Conservation (phyloP, 1,140 invertebrate species). For the Ooceraea biroi region DNA sequence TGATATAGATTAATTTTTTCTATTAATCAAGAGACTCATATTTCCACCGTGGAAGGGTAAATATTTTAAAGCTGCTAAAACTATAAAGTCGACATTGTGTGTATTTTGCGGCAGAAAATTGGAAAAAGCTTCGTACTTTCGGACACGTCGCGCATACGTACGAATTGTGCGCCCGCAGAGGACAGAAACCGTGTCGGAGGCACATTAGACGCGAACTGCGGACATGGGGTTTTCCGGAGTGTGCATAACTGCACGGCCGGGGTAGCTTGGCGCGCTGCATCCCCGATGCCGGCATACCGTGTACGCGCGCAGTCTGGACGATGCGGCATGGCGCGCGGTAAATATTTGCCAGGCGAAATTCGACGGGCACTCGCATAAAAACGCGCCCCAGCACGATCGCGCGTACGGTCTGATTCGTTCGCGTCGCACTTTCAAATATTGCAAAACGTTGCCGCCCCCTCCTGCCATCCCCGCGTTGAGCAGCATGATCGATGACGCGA, state of each 20-base stretch:
- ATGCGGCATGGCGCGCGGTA: slow-evolving; percentile 28
- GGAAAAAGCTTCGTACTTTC: background rate
- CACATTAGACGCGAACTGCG: slow-evolving; percentile 7
- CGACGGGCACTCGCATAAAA: slow-evolving; percentile 20
- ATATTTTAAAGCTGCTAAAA: background rate
- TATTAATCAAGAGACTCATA: background rate
- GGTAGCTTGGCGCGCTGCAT: slow-evolving; percentile 11
- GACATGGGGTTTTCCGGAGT: slow-evolving; percentile 17
- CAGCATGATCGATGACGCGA: slow-evolving; percentile 34
- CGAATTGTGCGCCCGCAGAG: background rate
- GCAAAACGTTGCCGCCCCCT: slow-evolving; percentile 5
- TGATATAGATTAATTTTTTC: too few relatives aligned
- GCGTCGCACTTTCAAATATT: slow-evolving; percentile 37
- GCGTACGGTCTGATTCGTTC: slow-evolving; percentile 5
- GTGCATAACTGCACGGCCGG: slow-evolving; percentile 27
- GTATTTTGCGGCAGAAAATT: background rate
- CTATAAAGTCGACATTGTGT: background rate
- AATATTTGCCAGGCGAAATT: slow-evolving; percentile 39
- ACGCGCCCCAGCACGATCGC: background rate
- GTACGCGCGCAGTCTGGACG: slow-evolving; percentile 17
- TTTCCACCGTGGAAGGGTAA: background rate
- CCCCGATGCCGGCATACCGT: slow-evolving; percentile 12
- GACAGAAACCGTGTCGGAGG: background rate
- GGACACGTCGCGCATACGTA: background rate
- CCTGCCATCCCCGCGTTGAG: background rate